phyloP scores from a whole-genome alignment of 2,113 vertebrate genomes.

The Ailurus styani region DNA sequence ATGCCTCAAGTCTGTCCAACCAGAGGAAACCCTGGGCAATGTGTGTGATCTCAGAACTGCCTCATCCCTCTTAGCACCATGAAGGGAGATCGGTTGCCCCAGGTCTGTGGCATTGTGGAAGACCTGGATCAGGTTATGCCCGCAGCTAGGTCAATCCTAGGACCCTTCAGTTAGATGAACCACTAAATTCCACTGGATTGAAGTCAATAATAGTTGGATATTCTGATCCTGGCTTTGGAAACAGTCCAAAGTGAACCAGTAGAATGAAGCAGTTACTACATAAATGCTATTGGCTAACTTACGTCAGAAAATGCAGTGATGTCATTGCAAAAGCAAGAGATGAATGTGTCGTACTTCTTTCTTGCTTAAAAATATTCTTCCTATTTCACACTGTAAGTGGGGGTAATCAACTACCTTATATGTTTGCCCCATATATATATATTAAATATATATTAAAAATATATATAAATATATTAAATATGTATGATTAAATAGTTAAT shows the following conservation, averaged over 20 bases:
- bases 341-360: background rate
- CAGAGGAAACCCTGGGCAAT: background rate
- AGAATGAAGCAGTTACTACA: background rate
- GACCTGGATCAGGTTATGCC: background rate
- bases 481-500: background rate
- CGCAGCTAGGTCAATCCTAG: background rate
- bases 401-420: background rate
- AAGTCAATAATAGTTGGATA: background rate
- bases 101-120: background rate
- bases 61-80: background rate
- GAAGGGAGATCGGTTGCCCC: background rate
- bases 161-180: background rate
- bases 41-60: fast-evolving
- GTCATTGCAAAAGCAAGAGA: background rate
- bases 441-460: background rate
- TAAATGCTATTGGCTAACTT: background rate
- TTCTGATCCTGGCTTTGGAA: background rate
- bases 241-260: background rate
- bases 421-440: background rate
- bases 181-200: background rate
- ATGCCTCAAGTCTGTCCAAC: background rate
- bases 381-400: background rate
- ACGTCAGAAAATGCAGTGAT: background rate
- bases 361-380: background rate
- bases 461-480: background rate